phyloP scores from a whole-genome alignment of 2,888 invertebrate species.

The Caenorhabditis wallacei region DNA sequence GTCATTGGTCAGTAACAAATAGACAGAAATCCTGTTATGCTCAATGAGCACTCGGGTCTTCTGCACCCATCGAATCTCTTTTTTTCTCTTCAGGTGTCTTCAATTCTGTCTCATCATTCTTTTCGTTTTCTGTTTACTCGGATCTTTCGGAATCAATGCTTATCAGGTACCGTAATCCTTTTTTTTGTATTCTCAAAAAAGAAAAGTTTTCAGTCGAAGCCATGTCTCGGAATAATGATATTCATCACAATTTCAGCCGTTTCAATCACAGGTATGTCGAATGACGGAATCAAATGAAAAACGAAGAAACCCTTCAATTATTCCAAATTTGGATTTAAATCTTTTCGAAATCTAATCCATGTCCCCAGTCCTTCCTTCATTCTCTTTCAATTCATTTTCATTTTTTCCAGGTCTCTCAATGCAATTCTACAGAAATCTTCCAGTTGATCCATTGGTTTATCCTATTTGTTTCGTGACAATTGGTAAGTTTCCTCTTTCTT shows the following conservation, averaged over 20 bases:
- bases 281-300: conserved; percentile 8
- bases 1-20: conserved; percentile 1
- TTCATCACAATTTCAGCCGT: conserved; percentile 58
- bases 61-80: conserved; percentile 19
- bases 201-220: conserved; percentile 62
- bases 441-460: conserved; percentile 63
- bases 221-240: conserved; percentile 64
- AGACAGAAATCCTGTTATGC: conserved; percentile 40
- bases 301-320: conserved; percentile 38
- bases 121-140: conserved; percentile 68
- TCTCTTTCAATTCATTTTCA: background rate
- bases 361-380: conserved; percentile 24
- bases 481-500: conserved; percentile 35
- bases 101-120: conserved; percentile 66
- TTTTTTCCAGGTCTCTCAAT: conserved; percentile 55
- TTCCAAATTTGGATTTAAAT: conserved; percentile 31
- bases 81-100: conserved; percentile 64
- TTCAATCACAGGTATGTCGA: conserved; percentile 53
- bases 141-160: conserved; percentile 71
- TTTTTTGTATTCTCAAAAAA: background rate
- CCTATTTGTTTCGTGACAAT: conserved; percentile 63
- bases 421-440: conserved; percentile 65
- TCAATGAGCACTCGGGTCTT: conserved; percentile 45
- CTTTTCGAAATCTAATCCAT: conserved; percentile 54
- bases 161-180: conserved; percentile 70